A percentile compares a stretch with the other conserved stretches of the same genome.
Conservation (phyloP, 2,888 invertebrate species). For the Pseudanteris insignis region DNA sequence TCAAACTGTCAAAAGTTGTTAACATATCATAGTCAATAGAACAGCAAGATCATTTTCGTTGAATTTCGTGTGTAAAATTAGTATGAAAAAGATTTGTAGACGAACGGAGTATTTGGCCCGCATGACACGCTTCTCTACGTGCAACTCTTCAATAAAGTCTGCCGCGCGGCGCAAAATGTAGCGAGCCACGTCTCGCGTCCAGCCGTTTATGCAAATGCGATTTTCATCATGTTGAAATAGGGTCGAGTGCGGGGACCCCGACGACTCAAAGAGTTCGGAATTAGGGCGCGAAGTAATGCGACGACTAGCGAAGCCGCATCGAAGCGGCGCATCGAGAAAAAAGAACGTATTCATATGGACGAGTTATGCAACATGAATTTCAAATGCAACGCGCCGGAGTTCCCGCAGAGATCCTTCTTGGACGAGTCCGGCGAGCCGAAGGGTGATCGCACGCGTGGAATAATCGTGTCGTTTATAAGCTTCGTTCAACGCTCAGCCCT, state of each 20-base stretch:
- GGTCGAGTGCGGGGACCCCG: neutral
- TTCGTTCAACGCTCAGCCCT: slow-evolving; percentile 47
- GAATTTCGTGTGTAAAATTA: too few relatives aligned
- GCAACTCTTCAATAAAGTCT: too few relatives aligned
- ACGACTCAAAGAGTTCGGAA: too few relatives aligned
- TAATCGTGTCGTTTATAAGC: slow-evolving; percentile 63
- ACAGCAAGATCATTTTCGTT: too few relatives aligned
- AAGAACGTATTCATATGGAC: slow-evolving; percentile 25
- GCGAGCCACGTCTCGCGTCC: slow-evolving; percentile 15
- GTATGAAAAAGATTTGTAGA: too few relatives aligned
- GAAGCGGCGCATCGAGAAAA: slow-evolving; percentile 10
- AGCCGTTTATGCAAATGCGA: slow-evolving; percentile 39
- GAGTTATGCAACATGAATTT: slow-evolving; percentile 51
- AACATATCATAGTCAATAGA: too few relatives aligned
- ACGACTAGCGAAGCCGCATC: neutral
- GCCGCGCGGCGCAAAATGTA: slow-evolving; percentile 25
- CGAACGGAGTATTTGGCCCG: too few relatives aligned
- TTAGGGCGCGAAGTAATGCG: slow-evolving; percentile 7
- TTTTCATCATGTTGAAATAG: slow-evolving; percentile 28
- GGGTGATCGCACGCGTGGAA: slow-evolving; percentile 49
- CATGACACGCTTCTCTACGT: too few relatives aligned
- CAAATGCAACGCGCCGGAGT: slow-evolving; percentile 43
- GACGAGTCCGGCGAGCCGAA: slow-evolving; percentile 16
- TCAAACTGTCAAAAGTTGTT: too few relatives aligned
- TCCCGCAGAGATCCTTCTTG: slow-evolving; percentile 28